phyloP scores from a whole-genome alignment of 2,888 invertebrate genomes.

The Drosophila hawaiiensis region DNA sequence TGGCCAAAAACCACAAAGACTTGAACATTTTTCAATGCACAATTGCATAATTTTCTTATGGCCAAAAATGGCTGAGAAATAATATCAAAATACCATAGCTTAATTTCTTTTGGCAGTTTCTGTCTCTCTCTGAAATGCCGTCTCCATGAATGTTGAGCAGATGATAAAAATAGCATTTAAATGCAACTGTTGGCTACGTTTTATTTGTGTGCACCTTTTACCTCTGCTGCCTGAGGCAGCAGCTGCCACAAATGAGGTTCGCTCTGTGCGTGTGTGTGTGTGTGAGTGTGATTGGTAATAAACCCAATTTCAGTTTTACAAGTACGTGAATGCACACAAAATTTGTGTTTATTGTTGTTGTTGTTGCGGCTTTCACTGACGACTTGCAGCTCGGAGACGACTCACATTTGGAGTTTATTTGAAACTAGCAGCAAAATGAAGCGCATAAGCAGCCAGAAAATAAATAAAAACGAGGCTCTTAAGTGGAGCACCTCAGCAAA shows the following conservation, averaged over 20 bases:
- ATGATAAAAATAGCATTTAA: constrained; percentile 33
- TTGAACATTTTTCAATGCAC: not conserved
- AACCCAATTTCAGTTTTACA: constrained; percentile 62
- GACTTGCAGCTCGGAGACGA: constrained; percentile 18
- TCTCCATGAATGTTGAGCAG: constrained; percentile 31
- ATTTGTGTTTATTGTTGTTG: constrained; percentile 47
- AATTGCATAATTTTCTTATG: not conserved
- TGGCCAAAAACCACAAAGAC: not conserved
- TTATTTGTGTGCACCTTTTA: constrained; percentile 7
- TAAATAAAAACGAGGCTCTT: constrained; percentile 21
- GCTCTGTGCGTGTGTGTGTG: constrained; percentile 15
- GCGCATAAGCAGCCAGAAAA: constrained; percentile 29
- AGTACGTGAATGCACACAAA: constrained; percentile 38
- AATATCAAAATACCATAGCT: not conserved
- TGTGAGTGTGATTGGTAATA: constrained; percentile 59
- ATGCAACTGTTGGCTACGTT: constrained; percentile 9
- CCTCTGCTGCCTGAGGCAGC: constrained; percentile 41
- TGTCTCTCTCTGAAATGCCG: not conserved
- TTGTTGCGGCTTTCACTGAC: constrained; percentile 45
- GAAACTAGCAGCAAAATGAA: constrained; percentile 54
- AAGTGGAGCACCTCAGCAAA: constrained; percentile 53
- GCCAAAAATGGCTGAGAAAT: not conserved
- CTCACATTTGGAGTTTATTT: constrained; percentile 53
- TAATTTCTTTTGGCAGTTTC: not conserved
- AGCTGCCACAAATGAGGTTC: constrained; percentile 45